Evolutionary conservation across 2,797 vertebrate genomes (phyloP), one percentile per base, ranked within the genome.

Genomic region (Megalops cyprinoides): DNA sequence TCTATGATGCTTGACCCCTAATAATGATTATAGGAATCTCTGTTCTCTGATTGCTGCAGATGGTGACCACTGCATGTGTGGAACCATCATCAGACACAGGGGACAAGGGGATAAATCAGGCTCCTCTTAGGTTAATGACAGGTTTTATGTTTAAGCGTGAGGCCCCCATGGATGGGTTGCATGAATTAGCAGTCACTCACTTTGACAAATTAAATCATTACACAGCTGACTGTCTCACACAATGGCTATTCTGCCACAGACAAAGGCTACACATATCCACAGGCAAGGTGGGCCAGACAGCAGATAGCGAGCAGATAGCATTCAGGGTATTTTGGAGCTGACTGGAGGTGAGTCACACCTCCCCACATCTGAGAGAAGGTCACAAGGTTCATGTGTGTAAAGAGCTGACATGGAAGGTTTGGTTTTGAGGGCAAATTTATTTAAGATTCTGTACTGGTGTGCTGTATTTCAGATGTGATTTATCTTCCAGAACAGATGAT

Each of bases 271-370:
- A 15, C n/a, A n/a, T 80, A 79, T 65, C 88, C 84, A 0, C 44
- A 86, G 86, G 88, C 84, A 73, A 74, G 62, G 74, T 77, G 56
- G 74, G 85, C 79, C 78, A 83, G 81, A 81, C 78, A 25, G 85
- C 77, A 84, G 83, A 87, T 53, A 46, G 25, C 6, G 74, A 23
- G 23, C 20, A 34, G 28, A 34, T 65, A n/a, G n/a, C n/a, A 15
- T 34, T 34, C 60, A 0, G 60, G 60, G n/a, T 65, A 34, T 65
- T 15, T 44, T 20, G 1, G 37, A 20, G 65, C 34, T 37, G 31
- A 69, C 10, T 39, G 34, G 7, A 23, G 65, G 4, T 20, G 14
- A 37, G 39, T 44, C 67, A 44, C 42, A 71, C 37, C 37, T n/a
- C 67, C 39, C 20, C 0, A 15, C 34, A 44, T 65, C 28, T 65